Evolutionary conservation across 2,888 invertebrate species (phyloP).

Genomic region (Nebria brevicollis): DNA sequence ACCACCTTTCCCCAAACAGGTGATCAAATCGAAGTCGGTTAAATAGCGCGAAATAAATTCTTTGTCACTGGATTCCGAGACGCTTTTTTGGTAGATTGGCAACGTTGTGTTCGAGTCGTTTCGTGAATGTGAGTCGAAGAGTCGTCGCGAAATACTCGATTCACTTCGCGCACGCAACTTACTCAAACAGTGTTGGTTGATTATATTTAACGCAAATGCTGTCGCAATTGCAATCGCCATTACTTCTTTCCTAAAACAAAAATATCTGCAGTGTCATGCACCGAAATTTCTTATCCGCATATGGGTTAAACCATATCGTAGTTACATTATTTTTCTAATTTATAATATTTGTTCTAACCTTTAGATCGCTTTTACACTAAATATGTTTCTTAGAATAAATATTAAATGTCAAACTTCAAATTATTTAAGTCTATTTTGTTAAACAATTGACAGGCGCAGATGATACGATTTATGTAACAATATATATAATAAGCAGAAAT

Average conservation of each 20-base stretch:
- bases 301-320: no score
- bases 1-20: constrained; percentile 88
- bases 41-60: constrained; percentile 75
- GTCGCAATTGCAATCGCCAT: constrained; percentile 78
- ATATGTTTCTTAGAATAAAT: no score
- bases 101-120: constrained; percentile 28
- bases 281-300: no score
- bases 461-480: no score
- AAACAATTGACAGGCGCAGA: no score
- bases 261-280: no score
- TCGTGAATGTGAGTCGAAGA: neutral
- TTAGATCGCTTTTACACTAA: no score
- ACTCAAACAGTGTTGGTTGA: constrained; percentile 62
- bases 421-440: no score
- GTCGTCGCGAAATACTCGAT: constrained; percentile 11
- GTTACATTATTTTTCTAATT: no score
- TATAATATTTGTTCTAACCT: no score
- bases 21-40: constrained; percentile 84
- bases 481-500: no score
- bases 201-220: constrained; percentile 75
- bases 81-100: constrained; percentile 49
- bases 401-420: no score
- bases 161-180: constrained; percentile 6
- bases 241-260: constrained; percentile 75
- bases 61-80: constrained; percentile 57